Evolutionary conservation across 1,140 invertebrate species (phyloP), one percentile per base, ranked within the genome.

Genomic region (Alviniconcha marisindica): DNA sequence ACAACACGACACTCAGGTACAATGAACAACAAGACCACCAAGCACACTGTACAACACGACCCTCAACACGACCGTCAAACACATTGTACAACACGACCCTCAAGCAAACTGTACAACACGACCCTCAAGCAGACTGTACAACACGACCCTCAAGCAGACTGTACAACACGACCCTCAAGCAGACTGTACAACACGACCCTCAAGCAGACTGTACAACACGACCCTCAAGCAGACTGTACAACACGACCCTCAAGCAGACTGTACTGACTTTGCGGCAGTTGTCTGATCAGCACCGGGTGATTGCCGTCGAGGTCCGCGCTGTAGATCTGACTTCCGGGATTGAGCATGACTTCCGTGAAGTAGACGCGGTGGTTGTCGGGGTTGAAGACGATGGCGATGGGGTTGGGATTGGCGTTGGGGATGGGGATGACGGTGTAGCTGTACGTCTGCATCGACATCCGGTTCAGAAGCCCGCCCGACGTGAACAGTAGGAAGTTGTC

Each of bases 401-500:
- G 88, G 40, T 85, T 87, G 51, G 54, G 74, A 0, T 54, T 0
- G 1, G 77, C 66, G 24, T 54, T 40, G 4, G 44, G 28, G 14
- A 85, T 82, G 21, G 85, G 82, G 33, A 88, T 85, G 18, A 79
- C 83, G 2, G 69, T 79, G 48, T 83, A 86, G 56, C 84, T 85
- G 83, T 81, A 84, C 15, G 84, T 86, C 42, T 83, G 71, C 10
- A 89, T n/a, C 40, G 88, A 87, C 81, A 89, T 84, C 78, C 84
- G 77, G 51, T 87, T 84, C 33, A 89, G 40, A 28, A 84, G 81
- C 1, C 83, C 83, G 2, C 40, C 81, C 18, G 77, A 77, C 14
- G 85, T 77, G 36, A 87, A 85, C 42, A 89, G 63, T 18, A 89
- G 42, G 74, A 87, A 89, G 42, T 87, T 87, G 56, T 86, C 76